phyloP scores from a whole-genome alignment of 2,888 invertebrate species.

The Torymus auratus region DNA sequence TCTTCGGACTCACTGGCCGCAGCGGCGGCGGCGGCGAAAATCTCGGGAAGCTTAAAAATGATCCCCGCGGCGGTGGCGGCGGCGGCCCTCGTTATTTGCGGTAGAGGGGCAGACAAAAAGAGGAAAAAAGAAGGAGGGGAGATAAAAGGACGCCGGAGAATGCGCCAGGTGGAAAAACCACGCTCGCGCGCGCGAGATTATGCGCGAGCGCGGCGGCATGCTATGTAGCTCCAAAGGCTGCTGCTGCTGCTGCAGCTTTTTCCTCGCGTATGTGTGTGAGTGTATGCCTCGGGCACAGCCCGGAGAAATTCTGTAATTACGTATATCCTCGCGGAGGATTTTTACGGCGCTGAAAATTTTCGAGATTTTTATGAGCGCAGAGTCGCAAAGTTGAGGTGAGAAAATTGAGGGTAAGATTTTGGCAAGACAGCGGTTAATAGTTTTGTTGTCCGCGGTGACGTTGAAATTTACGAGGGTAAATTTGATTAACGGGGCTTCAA shows the following conservation, averaged over 20 bases:
- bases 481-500: no score
- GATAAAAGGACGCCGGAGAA: constrained; percentile 14
- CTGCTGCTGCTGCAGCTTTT: background rate
- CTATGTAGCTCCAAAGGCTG: constrained; percentile 16
- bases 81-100: constrained; percentile 46
- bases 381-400: constrained; percentile 1
- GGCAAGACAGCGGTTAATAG: background rate
- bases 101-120: background rate
- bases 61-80: constrained; percentile 33
- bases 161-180: constrained; percentile 46
- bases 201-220: constrained; percentile 17
- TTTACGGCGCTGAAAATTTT: constrained; percentile 16
- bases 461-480: no score
- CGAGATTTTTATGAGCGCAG: constrained; percentile 7
- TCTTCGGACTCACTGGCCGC: constrained; percentile 1
- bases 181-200: constrained; percentile 32
- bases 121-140: constrained; percentile 14
- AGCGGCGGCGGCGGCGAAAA: constrained; percentile 10
- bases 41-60: constrained; percentile 47
- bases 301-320: constrained; percentile 36
- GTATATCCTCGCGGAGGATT: background rate
- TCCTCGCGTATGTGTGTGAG: background rate
- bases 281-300: background rate
- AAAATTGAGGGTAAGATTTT: background rate
- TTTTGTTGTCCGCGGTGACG: no score